phyloP scores from a whole-genome alignment of 2,797 vertebrate genomes.

The Odontamblyopus rebecca region DNA sequence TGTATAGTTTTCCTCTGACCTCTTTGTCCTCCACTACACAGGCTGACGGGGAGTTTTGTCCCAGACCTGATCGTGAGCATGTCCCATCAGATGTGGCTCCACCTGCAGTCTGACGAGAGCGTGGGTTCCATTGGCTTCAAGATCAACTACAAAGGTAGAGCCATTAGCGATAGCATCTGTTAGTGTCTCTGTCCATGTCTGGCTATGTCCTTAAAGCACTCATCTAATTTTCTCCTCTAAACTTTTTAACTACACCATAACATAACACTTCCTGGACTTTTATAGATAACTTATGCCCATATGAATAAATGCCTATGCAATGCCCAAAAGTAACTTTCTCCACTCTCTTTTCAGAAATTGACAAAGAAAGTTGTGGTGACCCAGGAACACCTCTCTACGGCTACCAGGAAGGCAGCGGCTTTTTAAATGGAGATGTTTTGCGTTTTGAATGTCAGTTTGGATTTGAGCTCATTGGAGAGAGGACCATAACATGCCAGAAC shows the following conservation, averaged over 20 bases:
- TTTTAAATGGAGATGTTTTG: slow-evolving; percentile 93
- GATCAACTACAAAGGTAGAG: slow-evolving; percentile 96
- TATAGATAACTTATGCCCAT: slow-evolving; percentile 37
- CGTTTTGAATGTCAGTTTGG: slow-evolving; percentile 98
- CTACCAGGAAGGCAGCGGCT: slow-evolving; percentile 92
- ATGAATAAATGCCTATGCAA: slow-evolving; percentile 9
- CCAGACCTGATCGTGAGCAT: slow-evolving; percentile 97
- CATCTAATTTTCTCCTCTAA: slow-evolving; percentile 16
- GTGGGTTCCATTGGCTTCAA: slow-evolving; percentile 98
- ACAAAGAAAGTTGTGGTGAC: slow-evolving; percentile 98
- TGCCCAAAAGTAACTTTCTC: slow-evolving; percentile 26
- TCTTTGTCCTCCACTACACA: slow-evolving; percentile 55
- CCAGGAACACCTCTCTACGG: slow-evolving; percentile 95
- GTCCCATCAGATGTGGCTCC: slow-evolving; percentile 97
- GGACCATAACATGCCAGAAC: slow-evolving; percentile 96
- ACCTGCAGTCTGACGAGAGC: slow-evolving; percentile 96
- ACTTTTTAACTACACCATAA: slow-evolving; percentile 11
- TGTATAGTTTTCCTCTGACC: neutral
- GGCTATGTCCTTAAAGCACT: slow-evolving; percentile 20
- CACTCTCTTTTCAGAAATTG: slow-evolving; percentile 86
- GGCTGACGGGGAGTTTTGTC: slow-evolving; percentile 95
- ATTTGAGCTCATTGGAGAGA: slow-evolving; percentile 98
- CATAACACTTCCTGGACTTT: slow-evolving; percentile 45
- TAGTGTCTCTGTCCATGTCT: slow-evolving; percentile 21
- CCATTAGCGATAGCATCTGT: slow-evolving; percentile 33